These are phyloP conservation scores for Scaptomyza montana DNA, from an alignment of 1,140 invertebrate species.

Conservation along the genomic window DNA sequence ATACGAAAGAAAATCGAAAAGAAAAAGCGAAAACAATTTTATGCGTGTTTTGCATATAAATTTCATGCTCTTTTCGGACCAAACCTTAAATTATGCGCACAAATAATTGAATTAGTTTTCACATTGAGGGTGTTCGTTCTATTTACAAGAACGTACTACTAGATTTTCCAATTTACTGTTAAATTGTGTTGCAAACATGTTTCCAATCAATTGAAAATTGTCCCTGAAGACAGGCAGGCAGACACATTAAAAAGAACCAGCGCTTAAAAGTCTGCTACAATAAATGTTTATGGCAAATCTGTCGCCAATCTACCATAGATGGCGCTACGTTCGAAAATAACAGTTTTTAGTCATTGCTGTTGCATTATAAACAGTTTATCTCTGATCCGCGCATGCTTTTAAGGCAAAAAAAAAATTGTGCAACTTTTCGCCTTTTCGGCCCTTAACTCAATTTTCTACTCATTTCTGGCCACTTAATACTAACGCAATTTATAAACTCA, in stretches of 20 bases:
- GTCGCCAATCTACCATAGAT: conserved; percentile 17
- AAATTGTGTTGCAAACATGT: conserved; percentile 73
- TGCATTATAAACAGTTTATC: conserved; percentile 48
- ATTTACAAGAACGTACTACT: neutral
- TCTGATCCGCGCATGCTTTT: conserved; percentile 32
- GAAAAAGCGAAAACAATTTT: conserved; percentile 55
- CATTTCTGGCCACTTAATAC: conserved; percentile 43
- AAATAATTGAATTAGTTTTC: conserved; percentile 81
- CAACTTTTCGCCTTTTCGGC: conserved; percentile 25
- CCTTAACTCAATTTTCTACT: conserved; percentile 49
- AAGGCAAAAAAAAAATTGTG: conserved; percentile 29
- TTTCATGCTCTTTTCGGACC: conserved; percentile 58
- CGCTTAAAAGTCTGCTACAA: conserved; percentile 38
- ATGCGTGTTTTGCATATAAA: conserved; percentile 83
- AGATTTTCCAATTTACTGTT: neutral
- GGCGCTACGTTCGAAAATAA: conserved; percentile 12
- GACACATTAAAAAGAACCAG: conserved; percentile 16
- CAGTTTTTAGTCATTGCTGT: conserved; percentile 7
- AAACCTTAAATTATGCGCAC: conserved; percentile 69
- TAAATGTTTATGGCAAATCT: conserved; percentile 12
- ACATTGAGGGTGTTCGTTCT: conserved; percentile 4
- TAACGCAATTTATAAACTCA: conserved; percentile 48
- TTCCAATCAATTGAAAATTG: conserved; percentile 75
- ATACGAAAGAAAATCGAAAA: conserved; percentile 13
- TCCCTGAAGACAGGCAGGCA: conserved; percentile 15